These are phyloP conservation scores for Grantiella picta DNA, from an alignment of 2,113 vertebrate genomes.

Conservation along the genomic window DNA sequence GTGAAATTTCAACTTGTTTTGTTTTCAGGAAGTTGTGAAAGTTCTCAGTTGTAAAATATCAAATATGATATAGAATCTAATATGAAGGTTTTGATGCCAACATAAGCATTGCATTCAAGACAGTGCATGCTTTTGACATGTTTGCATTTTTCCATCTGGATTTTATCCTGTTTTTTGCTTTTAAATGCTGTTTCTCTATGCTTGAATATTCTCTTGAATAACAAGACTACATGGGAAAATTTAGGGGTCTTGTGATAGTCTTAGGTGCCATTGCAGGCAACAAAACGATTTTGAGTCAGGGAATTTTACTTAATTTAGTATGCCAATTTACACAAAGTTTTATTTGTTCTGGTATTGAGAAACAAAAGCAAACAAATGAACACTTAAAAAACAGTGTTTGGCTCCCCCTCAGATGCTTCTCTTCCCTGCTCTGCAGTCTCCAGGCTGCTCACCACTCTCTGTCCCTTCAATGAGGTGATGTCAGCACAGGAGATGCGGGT, in stretches of 20 bases:
- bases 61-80: not conserved
- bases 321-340: not conserved
- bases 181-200: not conserved
- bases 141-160: not conserved
- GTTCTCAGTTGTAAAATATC: not conserved
- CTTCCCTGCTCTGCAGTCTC: not conserved
- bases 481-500: not conserved
- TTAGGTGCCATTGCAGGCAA: not conserved
- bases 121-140: not conserved
- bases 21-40: not conserved
- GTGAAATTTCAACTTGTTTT: not conserved
- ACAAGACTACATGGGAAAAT: not conserved
- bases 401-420: not conserved
- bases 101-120: not conserved
- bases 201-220: not conserved
- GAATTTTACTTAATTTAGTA: not conserved
- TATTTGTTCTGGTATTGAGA: not conserved
- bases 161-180: not conserved
- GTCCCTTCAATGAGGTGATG: rapidly evolving
- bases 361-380: not conserved
- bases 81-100: not conserved
- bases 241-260: not conserved
- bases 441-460: rapidly evolving
- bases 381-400: rapidly evolving
- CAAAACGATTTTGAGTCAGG: not conserved